Evolutionary conservation across 1,140 invertebrate genomes (phyloP).

Genomic region (Trachelipus rathkii): DNA sequence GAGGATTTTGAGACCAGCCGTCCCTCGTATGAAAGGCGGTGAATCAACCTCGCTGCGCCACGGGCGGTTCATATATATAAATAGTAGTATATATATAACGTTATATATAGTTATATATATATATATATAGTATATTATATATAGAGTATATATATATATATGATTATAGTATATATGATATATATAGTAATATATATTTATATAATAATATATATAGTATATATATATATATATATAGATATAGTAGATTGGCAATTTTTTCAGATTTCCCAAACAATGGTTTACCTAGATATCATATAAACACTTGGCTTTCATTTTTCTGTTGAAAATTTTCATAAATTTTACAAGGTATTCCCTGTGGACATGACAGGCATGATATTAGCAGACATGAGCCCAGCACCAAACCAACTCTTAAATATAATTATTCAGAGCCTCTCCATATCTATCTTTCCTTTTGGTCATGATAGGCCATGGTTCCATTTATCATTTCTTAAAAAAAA

Average conservation of each 20-base stretch:
- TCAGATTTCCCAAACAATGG: background rate
- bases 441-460: conserved; percentile 67
- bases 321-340: background rate
- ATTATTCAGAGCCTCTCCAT: conserved; percentile 28
- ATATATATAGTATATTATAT: no score
- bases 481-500: conserved; percentile 76
- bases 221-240: no score
- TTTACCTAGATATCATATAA: background rate
- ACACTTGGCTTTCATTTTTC: background rate
- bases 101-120: no score
- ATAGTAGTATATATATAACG: no score
- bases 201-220: no score
- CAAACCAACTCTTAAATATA: background rate
- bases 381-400: background rate
- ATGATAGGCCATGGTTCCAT: conserved; percentile 92
- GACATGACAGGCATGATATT: background rate
- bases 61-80: no score
- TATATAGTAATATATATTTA: no score
- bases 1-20: no score
- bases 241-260: background rate
- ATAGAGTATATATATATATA: no score
- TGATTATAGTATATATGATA: no score
- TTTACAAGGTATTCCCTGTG: background rate
- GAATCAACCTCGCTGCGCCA: no score
- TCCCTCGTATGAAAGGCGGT: no score